Evolutionary conservation across 2,113 vertebrate genomes (phyloP).

Genomic region (Lasiurus borealis): DNA sequence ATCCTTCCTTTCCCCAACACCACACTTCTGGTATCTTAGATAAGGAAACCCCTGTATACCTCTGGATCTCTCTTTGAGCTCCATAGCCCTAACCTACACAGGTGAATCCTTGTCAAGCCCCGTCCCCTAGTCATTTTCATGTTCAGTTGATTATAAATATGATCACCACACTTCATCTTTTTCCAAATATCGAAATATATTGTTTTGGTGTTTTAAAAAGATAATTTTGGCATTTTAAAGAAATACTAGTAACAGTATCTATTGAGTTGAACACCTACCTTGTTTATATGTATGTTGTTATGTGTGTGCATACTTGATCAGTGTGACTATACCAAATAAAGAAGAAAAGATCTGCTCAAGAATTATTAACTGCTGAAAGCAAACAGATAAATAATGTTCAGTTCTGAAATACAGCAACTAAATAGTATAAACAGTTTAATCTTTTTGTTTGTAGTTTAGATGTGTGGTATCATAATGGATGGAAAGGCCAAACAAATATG

Average conservation of each 20-base stretch:
- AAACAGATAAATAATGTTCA: not conserved
- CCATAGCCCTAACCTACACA: rapidly evolving
- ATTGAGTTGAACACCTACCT: not conserved
- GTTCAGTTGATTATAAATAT: not conserved
- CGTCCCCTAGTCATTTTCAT: not conserved
- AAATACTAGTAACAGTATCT: not conserved
- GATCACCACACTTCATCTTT: not conserved
- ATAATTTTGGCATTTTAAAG: not conserved
- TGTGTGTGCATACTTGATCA: not conserved
- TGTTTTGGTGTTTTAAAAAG: not conserved
- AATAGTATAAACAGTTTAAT: not conserved
- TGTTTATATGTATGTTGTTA: not conserved
- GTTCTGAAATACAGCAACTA: not conserved
- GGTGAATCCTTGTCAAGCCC: too few species aligned
- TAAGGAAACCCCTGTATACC: not conserved
- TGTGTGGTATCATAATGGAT: not conserved
- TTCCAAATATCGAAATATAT: not conserved
- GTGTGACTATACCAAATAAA: not conserved
- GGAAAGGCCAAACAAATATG: not conserved
- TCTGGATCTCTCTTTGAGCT: not conserved
- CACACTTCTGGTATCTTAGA: not conserved
- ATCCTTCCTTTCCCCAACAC: not conserved
- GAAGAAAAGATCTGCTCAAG: not conserved
- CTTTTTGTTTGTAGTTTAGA: not conserved
- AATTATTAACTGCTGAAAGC: not conserved